These are phyloP conservation scores for Catharus minimus DNA, from an alignment of 2,113 vertebrate genomes.

Conservation along the genomic window DNA sequence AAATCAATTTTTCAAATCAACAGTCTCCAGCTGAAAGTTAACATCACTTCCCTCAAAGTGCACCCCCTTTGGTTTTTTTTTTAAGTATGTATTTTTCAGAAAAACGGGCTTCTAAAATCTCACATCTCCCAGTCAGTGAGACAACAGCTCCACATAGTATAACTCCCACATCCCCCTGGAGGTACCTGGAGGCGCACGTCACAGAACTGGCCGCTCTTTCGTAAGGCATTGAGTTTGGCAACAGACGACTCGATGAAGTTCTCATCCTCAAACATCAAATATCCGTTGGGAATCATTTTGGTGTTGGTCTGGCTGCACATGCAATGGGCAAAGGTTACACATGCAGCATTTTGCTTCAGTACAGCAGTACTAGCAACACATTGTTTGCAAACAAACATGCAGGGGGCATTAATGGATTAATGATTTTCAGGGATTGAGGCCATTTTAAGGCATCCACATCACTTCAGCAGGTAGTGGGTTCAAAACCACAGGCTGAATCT, in stretches of 20 bases:
- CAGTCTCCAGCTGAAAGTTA: neutral
- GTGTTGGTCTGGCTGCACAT: conserved; percentile 51
- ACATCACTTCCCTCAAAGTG: neutral
- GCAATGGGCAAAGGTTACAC: neutral
- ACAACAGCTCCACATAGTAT: fast-evolving
- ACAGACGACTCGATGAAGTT: conserved; percentile 97
- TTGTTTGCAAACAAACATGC: neutral
- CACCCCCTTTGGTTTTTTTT: neutral
- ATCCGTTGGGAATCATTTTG: conserved; percentile 97
- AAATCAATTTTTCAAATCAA: neutral
- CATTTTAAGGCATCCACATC: neutral
- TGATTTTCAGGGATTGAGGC: neutral
- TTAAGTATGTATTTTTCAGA: neutral
- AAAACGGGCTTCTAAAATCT: neutral
- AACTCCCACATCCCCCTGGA: neutral
- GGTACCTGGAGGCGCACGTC: conserved; percentile 96
- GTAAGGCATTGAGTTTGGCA: conserved; percentile 97
- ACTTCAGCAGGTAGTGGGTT: neutral
- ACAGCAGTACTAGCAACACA: neutral
- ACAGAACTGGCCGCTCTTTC: conserved; percentile 98
- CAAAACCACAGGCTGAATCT: neutral
- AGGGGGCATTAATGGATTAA: neutral
- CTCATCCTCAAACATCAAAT: conserved; percentile 97
- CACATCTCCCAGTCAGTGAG: neutral
- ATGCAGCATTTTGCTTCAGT: neutral